phyloP scores from a whole-genome alignment of 2,113 vertebrate species.

The Ceyx margarethae region DNA sequence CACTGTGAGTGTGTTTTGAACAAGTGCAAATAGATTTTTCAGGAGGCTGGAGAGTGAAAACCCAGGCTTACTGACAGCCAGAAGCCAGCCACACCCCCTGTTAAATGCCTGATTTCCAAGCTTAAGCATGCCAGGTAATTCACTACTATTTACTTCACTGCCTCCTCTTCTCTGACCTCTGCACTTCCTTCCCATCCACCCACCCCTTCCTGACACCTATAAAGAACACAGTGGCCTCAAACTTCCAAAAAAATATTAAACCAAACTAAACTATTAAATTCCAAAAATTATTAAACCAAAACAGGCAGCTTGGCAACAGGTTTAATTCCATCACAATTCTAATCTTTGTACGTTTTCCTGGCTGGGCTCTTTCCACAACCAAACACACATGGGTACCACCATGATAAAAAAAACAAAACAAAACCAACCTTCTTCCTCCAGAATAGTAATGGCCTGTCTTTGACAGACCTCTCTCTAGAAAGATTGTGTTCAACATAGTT shows the following conservation, averaged over 20 bases:
- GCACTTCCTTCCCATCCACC: background rate
- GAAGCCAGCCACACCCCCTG: background rate
- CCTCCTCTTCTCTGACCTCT: background rate
- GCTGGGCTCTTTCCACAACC: background rate
- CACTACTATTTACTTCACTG: background rate
- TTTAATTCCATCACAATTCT: background rate
- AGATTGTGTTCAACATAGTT: background rate
- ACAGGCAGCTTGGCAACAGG: background rate
- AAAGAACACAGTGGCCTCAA: background rate
- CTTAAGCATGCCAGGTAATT: background rate
- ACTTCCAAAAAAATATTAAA: background rate
- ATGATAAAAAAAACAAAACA: background rate
- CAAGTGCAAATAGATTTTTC: background rate
- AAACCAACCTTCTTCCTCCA: background rate
- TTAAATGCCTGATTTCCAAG: background rate
- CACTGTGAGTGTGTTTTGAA: background rate
- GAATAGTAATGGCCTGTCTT: background rate
- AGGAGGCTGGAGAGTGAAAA: background rate
- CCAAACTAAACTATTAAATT: background rate
- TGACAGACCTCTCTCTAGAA: background rate
- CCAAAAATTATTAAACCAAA: background rate
- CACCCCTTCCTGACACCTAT: background rate
- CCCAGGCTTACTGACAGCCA: background rate
- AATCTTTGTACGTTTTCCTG: background rate
- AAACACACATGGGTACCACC: rapidly evolving